phyloP scores from a whole-genome alignment of 2,797 vertebrate genomes.

The Tokudaia muenninki region DNA sequence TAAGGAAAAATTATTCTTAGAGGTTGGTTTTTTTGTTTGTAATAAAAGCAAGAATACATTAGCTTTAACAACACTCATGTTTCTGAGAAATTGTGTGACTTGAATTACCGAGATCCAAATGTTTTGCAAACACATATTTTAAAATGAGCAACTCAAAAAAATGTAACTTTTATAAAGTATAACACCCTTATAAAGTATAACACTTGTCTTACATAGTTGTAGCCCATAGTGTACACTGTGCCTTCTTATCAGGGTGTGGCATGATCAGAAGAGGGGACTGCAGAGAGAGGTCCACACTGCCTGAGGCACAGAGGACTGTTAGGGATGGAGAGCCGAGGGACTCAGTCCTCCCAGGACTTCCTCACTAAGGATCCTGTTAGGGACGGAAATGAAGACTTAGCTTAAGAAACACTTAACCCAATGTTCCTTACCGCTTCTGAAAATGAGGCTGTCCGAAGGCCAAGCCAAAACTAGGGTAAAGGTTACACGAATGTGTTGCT shows the following conservation, averaged over 20 bases:
- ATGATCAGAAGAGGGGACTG: neutral
- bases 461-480: neutral
- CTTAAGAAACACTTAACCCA: neutral
- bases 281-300: neutral
- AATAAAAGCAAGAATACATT: neutral
- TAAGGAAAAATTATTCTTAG: neutral
- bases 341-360: neutral
- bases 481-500: neutral
- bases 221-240: neutral
- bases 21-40: neutral
- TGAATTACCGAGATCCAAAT: slow-evolving; percentile 24
- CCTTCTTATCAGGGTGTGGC: neutral
- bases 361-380: neutral
- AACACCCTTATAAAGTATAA: neutral
- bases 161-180: neutral
- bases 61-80: neutral
- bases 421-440: neutral
- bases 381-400: neutral
- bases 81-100: neutral
- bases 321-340: neutral
- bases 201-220: neutral
- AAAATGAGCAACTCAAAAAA: neutral
- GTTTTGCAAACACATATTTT: neutral
- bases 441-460: neutral
- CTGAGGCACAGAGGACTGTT: neutral